Evolutionary conservation across 2,113 vertebrate genomes (phyloP), one percentile per base, ranked within the genome.

Genomic region (Oophaga pumilio): DNA sequence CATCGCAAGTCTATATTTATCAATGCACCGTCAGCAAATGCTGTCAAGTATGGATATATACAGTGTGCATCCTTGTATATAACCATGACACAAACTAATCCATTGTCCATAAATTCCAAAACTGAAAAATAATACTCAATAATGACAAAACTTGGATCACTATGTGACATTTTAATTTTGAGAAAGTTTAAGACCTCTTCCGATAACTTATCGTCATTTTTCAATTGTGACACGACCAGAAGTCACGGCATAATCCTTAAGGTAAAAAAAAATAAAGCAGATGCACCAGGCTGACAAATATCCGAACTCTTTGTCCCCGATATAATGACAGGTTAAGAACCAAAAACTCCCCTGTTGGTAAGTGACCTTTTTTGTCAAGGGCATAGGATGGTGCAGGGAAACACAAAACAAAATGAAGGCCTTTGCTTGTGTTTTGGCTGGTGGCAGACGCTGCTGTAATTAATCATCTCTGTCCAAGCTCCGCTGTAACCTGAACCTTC

Each of bases 401-500:
- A 22, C 28, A 88, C 85, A 91, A 86, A 83, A 87, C 80, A 87
- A 82, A 33, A 88, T 69, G 90, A 77, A 60, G 9, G 52, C 77
- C 0, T 0, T 20, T 90, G 71, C 57, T 84, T 84, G 3, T 87
- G 89, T 89, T 88, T 90, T 89, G 26, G 82, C 28, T 86, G 85
- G 64, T 91, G 89, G 80, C 76, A 90, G 88, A 87, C 68, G 84
- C n/a, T 82, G 20, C 68, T 88, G 0, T 89, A 87, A 90, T 91
- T 90, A 90, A 90, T 86, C 79, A 88, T 91, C 85, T 60, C 84
- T 91, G 81, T 89, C 89, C 81, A 89, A 52, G 26, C 28, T 90
- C 66, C 86, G 88, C n/a, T 88, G 87, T 89, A 91, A 90, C 82
- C 74, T 87, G 85, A 91, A 85, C 22, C 90, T 91, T 1, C 73